Percentiles rank a stretch among this genome's conserved stretches.
Conservation (phyloP, 2,888 invertebrate species). For the Lepidonotus clava region DNA sequence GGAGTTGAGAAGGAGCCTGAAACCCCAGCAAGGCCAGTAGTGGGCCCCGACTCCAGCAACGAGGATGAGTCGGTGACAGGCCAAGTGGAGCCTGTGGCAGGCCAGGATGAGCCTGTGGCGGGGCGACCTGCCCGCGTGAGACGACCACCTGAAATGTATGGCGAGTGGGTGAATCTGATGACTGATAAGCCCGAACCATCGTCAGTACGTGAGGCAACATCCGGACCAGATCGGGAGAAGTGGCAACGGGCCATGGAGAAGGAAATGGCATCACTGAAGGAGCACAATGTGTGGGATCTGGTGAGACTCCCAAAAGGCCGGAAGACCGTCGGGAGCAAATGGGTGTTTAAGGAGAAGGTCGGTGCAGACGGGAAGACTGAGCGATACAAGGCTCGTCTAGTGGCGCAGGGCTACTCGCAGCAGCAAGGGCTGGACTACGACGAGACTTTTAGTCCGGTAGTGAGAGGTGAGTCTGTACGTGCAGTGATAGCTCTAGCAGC, state of each 20-base stretch:
- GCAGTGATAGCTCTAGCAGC: slow-evolving; percentile 31
- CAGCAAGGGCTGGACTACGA: slow-evolving; percentile 64
- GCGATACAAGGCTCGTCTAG: slow-evolving; percentile 17
- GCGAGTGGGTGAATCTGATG: slow-evolving; percentile 7
- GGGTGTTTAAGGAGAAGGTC: slow-evolving; percentile 39
- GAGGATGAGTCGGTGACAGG: slow-evolving; percentile 16
- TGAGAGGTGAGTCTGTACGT: slow-evolving; percentile 51
- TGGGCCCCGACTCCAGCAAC: not conserved
- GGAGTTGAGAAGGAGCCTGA: slow-evolving; percentile 40
- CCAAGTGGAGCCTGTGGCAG: not conserved
- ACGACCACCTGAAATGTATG: slow-evolving; percentile 30
- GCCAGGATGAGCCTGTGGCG: not conserved
- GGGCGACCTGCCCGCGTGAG: not conserved
- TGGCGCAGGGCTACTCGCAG: slow-evolving; percentile 65
- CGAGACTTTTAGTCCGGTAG: slow-evolving; percentile 68
- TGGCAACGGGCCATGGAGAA: slow-evolving; percentile 44
- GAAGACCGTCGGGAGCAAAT: slow-evolving; percentile 36
- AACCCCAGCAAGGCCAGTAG: not conserved
- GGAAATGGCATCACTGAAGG: slow-evolving; percentile 50
- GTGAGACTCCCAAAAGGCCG: slow-evolving; percentile 50
- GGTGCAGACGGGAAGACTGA: slow-evolving; percentile 50
- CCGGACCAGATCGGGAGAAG: not conserved
- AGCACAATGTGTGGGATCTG: slow-evolving; percentile 65
- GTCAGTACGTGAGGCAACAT: not conserved
- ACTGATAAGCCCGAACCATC: not conserved